Evolutionary conservation across 2,113 vertebrate genomes (phyloP), one percentile per base, ranked within the genome.

Genomic region (Phyllostomus discolor): DNA sequence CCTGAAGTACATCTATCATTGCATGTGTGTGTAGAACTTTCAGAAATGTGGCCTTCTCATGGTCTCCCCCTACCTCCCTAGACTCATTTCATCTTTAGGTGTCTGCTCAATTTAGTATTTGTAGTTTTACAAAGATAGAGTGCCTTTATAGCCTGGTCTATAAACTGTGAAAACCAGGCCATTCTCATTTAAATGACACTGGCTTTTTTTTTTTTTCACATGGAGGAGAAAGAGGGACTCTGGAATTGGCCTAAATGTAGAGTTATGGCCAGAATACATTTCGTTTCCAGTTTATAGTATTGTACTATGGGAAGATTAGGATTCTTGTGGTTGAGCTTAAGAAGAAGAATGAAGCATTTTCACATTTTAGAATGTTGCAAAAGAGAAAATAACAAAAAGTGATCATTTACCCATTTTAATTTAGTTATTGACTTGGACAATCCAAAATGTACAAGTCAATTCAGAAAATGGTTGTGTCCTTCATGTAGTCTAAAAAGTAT

Each of bases 301-400:
- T 67, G 43, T 96, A 59, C 59, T 67, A 14, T 83, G 48, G 67
- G 64, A 90, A 11, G 17, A n/a, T 93, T 78, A 95, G 50, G 72
- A 89, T 87, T 86, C 76, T 88, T 92, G 22, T 5, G 26, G n/a
- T 70, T 79, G 72, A 83, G 11, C 70, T 52, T 69, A 11, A 76
- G 88, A 95, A 46, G 66, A 90, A 35, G 24, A 91, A 80, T 66
- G 69, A 89, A 16, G 10, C 15, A 46, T 82, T 97, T 96, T 86
- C 86, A 94, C 78, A 82, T 85, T 72, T 52, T 88, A 84, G 50
- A 95, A 48, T 81, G 19, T 59, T 81, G 26, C 38, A 79, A 69
- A 75, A 28, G 31, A 70, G 26, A 85, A 95, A 83, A 82, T 31
- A 88, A 75, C n/a, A 62, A 79, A 73, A 87, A 46, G 8, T 7